Conservation (phyloP, 1,140 invertebrate genomes). For the Aethina tumida region DNA sequence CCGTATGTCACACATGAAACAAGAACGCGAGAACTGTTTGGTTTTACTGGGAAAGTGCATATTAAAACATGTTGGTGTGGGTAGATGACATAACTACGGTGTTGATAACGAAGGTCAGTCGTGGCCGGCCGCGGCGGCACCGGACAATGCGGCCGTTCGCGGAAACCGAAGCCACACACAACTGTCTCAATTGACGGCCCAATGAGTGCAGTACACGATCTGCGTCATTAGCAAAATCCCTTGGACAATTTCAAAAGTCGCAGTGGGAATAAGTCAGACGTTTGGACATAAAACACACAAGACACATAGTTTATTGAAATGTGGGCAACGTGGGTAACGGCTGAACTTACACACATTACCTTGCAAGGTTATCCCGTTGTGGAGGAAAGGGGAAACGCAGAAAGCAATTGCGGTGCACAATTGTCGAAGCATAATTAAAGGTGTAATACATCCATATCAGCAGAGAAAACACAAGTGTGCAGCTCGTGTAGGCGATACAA, state of each 20-base stretch:
- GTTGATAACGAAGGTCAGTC: slow-evolving; percentile 12
- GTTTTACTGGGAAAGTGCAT: slow-evolving; percentile 15
- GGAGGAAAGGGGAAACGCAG: no score
- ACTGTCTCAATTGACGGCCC: not conserved
- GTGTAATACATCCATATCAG: slow-evolving; percentile 11
- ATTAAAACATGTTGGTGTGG: slow-evolving; percentile 14
- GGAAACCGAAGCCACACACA: not conserved
- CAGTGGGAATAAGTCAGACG: not conserved
- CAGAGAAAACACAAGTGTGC: slow-evolving; percentile 5
- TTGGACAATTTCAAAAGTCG: no score
- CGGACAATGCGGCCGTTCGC: not conserved
- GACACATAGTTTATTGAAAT: not conserved
- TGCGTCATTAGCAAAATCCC: no score
- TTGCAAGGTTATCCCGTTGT: no score
- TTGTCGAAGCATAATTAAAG: slow-evolving; percentile 9
- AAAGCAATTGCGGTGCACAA: no score
- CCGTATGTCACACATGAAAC: slow-evolving; percentile 8
- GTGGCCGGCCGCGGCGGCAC: no score
- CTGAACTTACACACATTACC: no score
- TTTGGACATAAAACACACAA: slow-evolving; percentile 1
- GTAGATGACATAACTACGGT: slow-evolving; percentile 16
- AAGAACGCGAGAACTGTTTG: slow-evolving; percentile 5
- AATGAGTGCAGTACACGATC: no score
- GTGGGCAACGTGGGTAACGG: no score
- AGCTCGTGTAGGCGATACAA: slow-evolving; percentile 8